A percentile compares a stretch with the other conserved stretches of the same genome.
phyloP scores from a whole-genome alignment of 2,797 vertebrate species.

The Monodelphis domestica region DNA sequence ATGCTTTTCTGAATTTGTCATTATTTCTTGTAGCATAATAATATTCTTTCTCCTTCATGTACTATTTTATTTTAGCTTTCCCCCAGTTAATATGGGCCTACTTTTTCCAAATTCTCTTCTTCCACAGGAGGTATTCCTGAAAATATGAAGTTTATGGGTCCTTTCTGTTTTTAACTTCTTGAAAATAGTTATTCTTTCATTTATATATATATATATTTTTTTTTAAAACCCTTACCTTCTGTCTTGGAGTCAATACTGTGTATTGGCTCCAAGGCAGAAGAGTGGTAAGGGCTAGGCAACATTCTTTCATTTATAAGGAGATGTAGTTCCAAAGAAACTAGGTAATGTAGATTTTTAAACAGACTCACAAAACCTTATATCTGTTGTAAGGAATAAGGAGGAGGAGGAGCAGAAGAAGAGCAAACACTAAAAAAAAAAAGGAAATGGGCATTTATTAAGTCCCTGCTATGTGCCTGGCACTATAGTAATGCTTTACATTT shows the following conservation, averaged over 20 bases:
- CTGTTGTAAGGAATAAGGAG: not conserved
- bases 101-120: not conserved
- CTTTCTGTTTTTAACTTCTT: not conserved
- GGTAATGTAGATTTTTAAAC: not conserved
- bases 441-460: not conserved
- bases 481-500: not conserved
- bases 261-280: no score
- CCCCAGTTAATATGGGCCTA: not conserved
- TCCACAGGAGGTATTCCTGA: not conserved
- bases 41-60: not conserved
- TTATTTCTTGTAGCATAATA: not conserved
- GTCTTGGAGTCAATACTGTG: no score
- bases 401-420: not conserved
- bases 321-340: not conserved
- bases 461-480: not conserved
- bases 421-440: not conserved
- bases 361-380: not conserved
- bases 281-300: no score
- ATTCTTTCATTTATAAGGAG: not conserved
- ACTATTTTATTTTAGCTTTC: not conserved
- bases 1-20: not conserved
- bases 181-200: not conserved
- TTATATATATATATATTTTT: no score
- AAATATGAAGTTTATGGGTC: not conserved
- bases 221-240: no score